Evolutionary conservation across 1,140 invertebrate genomes (phyloP).

Genomic region (Temnothorax nylanderi): DNA sequence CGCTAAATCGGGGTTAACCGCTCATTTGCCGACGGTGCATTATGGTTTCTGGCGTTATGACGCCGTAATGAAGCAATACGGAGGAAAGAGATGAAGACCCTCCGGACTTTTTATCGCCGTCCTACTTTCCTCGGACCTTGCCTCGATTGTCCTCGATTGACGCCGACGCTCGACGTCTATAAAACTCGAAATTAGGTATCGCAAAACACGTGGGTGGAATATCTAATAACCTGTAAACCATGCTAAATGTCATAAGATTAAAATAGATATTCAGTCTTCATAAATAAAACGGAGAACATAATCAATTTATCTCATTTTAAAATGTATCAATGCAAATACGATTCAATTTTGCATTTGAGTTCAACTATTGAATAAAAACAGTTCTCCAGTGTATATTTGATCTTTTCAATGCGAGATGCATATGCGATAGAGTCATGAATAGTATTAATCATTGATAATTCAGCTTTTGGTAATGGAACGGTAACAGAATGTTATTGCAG

Average conservation of each 20-base stretch:
- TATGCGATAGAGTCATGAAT: neutral
- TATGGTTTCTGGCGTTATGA: slow-evolving; percentile 71
- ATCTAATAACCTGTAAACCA: neutral
- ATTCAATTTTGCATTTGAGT: neutral
- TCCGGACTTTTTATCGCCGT: slow-evolving; percentile 40
- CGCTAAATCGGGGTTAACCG: slow-evolving; percentile 80
- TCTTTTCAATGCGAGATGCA: neutral
- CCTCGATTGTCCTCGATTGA: neutral
- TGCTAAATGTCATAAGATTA: neutral
- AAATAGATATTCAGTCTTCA: neutral
- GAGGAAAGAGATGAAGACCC: slow-evolving; percentile 43
- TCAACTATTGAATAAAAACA: neutral
- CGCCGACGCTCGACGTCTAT: neutral
- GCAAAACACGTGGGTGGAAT: neutral
- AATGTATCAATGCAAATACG: neutral
- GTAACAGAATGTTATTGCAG: slow-evolving; percentile 21
- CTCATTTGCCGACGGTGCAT: slow-evolving; percentile 76
- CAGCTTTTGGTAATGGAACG: neutral
- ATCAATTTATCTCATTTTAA: neutral
- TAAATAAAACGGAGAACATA: neutral
- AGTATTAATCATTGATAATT: slow-evolving; percentile 41
- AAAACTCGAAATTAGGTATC: neutral
- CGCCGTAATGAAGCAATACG: slow-evolving; percentile 54
- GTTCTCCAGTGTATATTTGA: neutral
- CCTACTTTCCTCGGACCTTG: slow-evolving; percentile 37